Evolutionary conservation across 2,113 vertebrate genomes (phyloP), one percentile per base, ranked within the genome.

Genomic region (Pomatostomus ruficeps): DNA sequence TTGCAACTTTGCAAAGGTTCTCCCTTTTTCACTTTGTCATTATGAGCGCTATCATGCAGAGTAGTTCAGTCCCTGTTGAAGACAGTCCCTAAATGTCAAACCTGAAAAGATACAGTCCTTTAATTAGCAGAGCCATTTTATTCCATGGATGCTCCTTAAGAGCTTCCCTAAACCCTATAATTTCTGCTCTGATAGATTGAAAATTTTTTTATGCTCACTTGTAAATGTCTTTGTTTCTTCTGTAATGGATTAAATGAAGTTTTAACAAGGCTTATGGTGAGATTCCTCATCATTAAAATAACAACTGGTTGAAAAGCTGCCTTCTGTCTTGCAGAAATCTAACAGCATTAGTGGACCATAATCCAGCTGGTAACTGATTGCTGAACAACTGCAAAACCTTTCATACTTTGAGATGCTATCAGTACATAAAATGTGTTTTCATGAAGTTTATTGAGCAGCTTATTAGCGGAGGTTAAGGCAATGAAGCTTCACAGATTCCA

Each of bases 211-310:
- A 94, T 86, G 77, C 94, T 93, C 78, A 70, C 93, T 89, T 91
- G 88, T 97, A 97, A 98, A 97, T 97, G 97, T 98, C 96, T 97
- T 96, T 86, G 86, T 97, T 93, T 96, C 89, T 95, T 97, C 97
- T 96, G 96, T 96, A 96, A 96, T 95, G 84, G 94, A 97, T 97
- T 96, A 97, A 98, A 97, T 97, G 97, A 97, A 91, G 86, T 96
- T 98, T 98, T 98, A 98, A 98, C 96, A 98, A 97, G 97, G 95
- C 78, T 97, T 97, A 96, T 97, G 94, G 97, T 95, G 85, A 92
- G 93, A 97, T 97, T 97, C 91, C 62, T 98, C 96, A 93, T 97
- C 94, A 92, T 97, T 97, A 98, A 98, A 98, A 97, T 97, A 98
- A 97, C 91, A 97, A 98, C 97, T 97, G 97, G 90, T 84, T 97